phyloP scores from a whole-genome alignment of 2,113 vertebrate genomes.

The Capreolus pygargus region DNA sequence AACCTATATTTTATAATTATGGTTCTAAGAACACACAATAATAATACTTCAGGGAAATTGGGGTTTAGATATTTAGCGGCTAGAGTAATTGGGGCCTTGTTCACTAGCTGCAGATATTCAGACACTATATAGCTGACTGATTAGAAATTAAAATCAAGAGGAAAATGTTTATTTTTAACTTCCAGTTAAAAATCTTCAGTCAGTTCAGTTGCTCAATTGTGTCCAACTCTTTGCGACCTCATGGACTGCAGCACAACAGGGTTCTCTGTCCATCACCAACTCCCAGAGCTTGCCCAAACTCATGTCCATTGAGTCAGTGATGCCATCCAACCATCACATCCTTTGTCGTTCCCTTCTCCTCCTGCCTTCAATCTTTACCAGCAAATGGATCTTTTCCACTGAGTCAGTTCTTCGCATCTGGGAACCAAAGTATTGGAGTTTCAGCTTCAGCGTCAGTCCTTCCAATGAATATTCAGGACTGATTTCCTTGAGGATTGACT shows the following conservation, averaged over 20 bases:
- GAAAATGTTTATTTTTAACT: not conserved
- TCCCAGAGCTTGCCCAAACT: not conserved
- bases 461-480: not conserved
- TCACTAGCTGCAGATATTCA: not conserved
- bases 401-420: not conserved
- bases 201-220: not conserved
- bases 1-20: constrained; percentile 2
- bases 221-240: fast-evolving
- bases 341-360: not conserved
- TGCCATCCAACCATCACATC: not conserved
- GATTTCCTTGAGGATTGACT: not conserved
- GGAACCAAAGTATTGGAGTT: not conserved
- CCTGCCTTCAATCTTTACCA: not conserved
- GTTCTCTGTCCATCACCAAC: not conserved
- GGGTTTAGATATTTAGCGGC: not conserved
- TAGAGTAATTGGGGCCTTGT: not conserved
- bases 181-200: not conserved
- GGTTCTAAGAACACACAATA: not conserved
- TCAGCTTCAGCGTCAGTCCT: not conserved
- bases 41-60: not conserved
- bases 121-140: not conserved
- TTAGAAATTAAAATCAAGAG: not conserved
- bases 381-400: not conserved
- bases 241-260: not conserved
- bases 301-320: not conserved